Evolutionary conservation across 2,888 invertebrate species (phyloP).

Genomic region (Unio pictorum): DNA sequence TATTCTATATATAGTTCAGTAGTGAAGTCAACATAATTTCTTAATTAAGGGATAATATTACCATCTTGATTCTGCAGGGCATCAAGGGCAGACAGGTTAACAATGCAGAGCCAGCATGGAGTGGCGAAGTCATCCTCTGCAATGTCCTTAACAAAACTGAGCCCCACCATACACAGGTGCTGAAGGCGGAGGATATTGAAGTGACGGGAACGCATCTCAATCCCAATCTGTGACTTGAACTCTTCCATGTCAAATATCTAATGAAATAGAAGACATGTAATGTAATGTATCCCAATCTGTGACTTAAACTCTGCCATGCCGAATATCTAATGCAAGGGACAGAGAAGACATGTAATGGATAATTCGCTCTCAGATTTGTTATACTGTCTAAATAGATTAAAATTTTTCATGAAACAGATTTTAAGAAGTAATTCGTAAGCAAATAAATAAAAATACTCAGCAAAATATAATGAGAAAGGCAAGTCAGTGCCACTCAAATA

Average conservation of each 20-base stretch:
- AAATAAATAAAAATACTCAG: no score
- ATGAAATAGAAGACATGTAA: no score
- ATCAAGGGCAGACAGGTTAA: conserved; percentile 97
- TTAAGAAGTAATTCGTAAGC: no score
- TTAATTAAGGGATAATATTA: conserved; percentile 15
- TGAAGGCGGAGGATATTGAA: conserved; percentile 91
- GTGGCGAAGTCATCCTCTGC: conserved; percentile 91
- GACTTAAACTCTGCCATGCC: no score
- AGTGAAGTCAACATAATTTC: neutral
- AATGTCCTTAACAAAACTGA: conserved; percentile 89
- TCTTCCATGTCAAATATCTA: conserved; percentile 73
- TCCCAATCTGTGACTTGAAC: conserved; percentile 77
- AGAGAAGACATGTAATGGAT: no score
- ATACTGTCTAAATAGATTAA: no score
- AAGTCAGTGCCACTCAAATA: no score
- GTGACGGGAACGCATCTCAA: conserved; percentile 83
- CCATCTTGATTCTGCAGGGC: conserved; percentile 78
- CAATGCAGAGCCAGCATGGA: conserved; percentile 97
- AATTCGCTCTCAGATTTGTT: no score
- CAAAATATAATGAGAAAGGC: no score
- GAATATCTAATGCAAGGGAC: no score
- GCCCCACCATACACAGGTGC: conserved; percentile 92
- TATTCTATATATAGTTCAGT: neutral
- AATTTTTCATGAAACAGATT: no score
- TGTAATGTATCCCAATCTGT: no score